Evolutionary conservation across 1,140 invertebrate species (phyloP).

Genomic region (Drosophila pseudoananassae): DNA sequence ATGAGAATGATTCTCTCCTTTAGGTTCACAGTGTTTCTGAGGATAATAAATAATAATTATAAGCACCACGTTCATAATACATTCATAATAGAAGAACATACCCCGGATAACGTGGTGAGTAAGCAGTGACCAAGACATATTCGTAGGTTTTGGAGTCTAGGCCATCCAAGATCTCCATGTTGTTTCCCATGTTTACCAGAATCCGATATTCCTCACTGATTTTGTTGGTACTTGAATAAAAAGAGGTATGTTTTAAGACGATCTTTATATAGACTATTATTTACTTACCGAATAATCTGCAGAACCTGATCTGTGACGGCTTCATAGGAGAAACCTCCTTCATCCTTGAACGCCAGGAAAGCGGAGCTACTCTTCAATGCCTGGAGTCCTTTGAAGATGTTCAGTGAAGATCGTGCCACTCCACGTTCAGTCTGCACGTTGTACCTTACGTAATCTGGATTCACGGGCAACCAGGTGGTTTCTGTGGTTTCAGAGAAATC

Average conservation of each 20-base stretch:
- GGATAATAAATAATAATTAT: not conserved
- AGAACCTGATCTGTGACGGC: slow-evolving; percentile 69
- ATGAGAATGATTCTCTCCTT: slow-evolving; percentile 51
- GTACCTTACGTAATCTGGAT: slow-evolving; percentile 84
- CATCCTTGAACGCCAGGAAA: slow-evolving; percentile 63
- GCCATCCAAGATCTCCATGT: slow-evolving; percentile 44
- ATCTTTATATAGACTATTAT: not conserved
- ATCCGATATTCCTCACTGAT: slow-evolving; percentile 71
- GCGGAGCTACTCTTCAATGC: slow-evolving; percentile 64
- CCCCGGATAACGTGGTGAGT: slow-evolving; percentile 62
- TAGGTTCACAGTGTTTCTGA: slow-evolving; percentile 61
- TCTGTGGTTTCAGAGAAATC: slow-evolving; percentile 88
- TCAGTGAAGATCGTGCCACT: slow-evolving; percentile 66
- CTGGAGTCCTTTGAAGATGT: slow-evolving; percentile 73
- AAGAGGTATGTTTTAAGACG: not conserved
- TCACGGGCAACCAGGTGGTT: slow-evolving; percentile 89
- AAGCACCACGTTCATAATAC: too few relatives aligned
- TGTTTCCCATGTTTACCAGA: slow-evolving; percentile 71
- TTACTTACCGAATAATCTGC: slow-evolving; percentile 68
- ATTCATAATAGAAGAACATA: slow-evolving; percentile 18
- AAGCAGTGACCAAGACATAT: slow-evolving; percentile 60
- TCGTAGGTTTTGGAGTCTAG: slow-evolving; percentile 61
- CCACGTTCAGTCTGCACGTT: slow-evolving; percentile 85
- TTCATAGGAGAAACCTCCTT: slow-evolving; percentile 68
- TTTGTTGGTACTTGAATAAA: slow-evolving; percentile 43